Evolutionary conservation across 2,113 vertebrate genomes (phyloP).

Genomic region (Lipophrys pholis): DNA sequence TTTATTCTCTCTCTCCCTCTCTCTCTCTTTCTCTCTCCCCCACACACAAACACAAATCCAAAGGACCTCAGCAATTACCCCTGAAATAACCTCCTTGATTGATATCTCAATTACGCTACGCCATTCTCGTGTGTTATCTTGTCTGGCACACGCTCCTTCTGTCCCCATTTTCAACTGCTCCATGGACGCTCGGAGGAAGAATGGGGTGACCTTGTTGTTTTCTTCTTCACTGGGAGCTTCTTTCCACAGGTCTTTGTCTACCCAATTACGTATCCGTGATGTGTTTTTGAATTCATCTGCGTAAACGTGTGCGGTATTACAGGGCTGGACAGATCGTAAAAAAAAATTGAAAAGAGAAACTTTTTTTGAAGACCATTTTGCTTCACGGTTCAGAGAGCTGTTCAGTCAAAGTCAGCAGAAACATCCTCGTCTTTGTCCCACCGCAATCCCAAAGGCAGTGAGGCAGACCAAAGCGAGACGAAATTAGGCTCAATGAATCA

Average conservation of each 20-base stretch:
- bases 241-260: conserved; percentile 36
- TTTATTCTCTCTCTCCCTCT: too few relatives aligned
- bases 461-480: conserved; percentile 16
- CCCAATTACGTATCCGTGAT: conserved; percentile 17
- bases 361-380: conserved; percentile 32
- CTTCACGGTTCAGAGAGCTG: conserved; percentile 18
- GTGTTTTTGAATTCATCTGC: conserved; percentile 48
- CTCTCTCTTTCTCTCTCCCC: conserved; percentile 3
- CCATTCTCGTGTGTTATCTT: conserved; percentile 78
- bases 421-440: conserved; percentile 6
- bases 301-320: conserved; percentile 35
- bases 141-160: conserved; percentile 70
- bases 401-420: conserved; percentile 33
- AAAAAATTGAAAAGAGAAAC: conserved; percentile 2
- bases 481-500: conserved; percentile 44
- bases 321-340: background rate
- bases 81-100: conserved; percentile 83
- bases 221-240: conserved; percentile 4
- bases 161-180: conserved; percentile 68
- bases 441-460: conserved; percentile 18
- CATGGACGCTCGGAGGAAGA: conserved; percentile 61
- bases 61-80: conserved; percentile 80
- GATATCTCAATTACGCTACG: conserved; percentile 83
- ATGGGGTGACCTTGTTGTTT: conserved; percentile 76
- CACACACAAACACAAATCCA: conserved; percentile 63